Conservation (phyloP, 2,888 invertebrate genomes). For the Chelonus formosanus region DNA sequence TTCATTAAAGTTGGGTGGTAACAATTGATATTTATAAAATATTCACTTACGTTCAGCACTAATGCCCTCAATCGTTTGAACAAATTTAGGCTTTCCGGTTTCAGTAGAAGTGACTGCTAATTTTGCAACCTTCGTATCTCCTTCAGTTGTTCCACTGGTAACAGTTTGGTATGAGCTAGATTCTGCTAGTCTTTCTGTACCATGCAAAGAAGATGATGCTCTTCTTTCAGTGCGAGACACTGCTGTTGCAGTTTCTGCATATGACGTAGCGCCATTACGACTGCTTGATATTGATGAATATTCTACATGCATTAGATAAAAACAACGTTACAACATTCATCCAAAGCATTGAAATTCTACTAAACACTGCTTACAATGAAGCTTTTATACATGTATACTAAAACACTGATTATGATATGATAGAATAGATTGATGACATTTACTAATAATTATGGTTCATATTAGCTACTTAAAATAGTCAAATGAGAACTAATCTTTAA, state of each 20-base stretch:
- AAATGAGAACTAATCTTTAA: no score
- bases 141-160: slow-evolving; percentile 40
- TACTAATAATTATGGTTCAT: no score
- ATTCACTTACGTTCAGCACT: slow-evolving; percentile 81
- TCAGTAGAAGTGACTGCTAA: slow-evolving; percentile 52
- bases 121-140: slow-evolving; percentile 46
- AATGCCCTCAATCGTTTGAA: slow-evolving; percentile 78
- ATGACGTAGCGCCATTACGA: slow-evolving; percentile 58
- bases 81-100: slow-evolving; percentile 76
- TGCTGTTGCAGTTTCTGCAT: slow-evolving; percentile 53
- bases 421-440: no score
- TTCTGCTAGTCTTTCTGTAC: slow-evolving; percentile 50
- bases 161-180: slow-evolving; percentile 50
- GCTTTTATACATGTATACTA: no score
- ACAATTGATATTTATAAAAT: background rate
- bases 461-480: no score
- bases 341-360: no score
- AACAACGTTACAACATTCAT: slow-evolving; percentile 18
- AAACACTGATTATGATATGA: no score
- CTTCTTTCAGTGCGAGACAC: slow-evolving; percentile 45
- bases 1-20: no score
- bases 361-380: no score
- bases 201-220: slow-evolving; percentile 46
- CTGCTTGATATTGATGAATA: slow-evolving; percentile 62
- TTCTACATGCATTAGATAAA: slow-evolving; percentile 48